These are phyloP conservation scores for Delia radicum DNA, from an alignment of 1,140 invertebrate species.

Conservation along the genomic window DNA sequence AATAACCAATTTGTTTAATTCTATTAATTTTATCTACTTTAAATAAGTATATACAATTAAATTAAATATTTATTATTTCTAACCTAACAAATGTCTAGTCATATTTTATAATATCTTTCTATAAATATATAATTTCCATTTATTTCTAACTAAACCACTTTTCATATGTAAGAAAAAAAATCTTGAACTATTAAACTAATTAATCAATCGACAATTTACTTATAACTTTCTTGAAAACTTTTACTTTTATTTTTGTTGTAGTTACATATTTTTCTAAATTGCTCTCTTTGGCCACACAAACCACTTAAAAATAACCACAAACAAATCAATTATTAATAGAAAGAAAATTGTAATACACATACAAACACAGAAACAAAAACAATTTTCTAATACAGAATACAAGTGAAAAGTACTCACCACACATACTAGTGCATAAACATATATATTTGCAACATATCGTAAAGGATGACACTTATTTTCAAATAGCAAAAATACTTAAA, in stretches of 20 bases:
- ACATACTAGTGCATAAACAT: too few relatives aligned
- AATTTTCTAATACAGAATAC: background rate
- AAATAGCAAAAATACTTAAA: too few relatives aligned
- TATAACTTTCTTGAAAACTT: background rate
- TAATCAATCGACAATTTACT: background rate
- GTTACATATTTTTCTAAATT: background rate
- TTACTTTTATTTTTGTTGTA: background rate
- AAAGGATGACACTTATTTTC: too few relatives aligned
- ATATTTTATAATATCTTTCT: background rate
- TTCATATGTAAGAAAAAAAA: background rate
- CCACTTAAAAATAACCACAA: background rate
- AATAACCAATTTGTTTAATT: too few relatives aligned
- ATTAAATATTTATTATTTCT: too few relatives aligned
- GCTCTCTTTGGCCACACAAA: background rate
- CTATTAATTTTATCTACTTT: too few relatives aligned
- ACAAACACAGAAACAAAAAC: background rate
- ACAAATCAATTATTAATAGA: background rate
- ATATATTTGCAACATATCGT: too few relatives aligned
- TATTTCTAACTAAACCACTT: background rate
- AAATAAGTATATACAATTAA: too few relatives aligned
- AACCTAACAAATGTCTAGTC: background rate
- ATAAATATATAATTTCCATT: background rate
- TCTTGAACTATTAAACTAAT: conserved; percentile 1
- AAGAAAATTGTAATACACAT: background rate
- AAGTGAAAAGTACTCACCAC: background rate